Evolutionary conservation across 2,797 vertebrate genomes (phyloP).

Genomic region (Lepus oiostolus): DNA sequence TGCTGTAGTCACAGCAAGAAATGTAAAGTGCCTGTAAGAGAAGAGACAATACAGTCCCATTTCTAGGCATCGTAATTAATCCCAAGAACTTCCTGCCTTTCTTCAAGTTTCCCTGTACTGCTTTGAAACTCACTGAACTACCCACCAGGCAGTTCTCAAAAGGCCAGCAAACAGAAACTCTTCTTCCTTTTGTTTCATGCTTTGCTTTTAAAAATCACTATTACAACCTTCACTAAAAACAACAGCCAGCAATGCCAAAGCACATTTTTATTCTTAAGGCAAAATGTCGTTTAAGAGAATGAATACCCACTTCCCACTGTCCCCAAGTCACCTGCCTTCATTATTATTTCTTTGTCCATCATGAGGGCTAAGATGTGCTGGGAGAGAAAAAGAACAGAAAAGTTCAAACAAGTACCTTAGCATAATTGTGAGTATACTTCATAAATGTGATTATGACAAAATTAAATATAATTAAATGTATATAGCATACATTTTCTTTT

Average conservation of each 20-base stretch:
- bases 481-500: constrained; percentile 57
- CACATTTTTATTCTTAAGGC: constrained; percentile 75
- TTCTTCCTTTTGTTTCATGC: background rate
- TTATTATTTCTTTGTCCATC: background rate
- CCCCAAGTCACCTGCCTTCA: constrained; percentile 5
- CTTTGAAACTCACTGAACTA: constrained; percentile 13
- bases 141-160: constrained; percentile 70
- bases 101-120: background rate
- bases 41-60: background rate
- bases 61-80: constrained; percentile 73
- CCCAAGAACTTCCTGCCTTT: constrained; percentile 33
- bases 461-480: constrained; percentile 68
- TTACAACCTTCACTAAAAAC: constrained; percentile 57
- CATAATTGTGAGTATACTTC: constrained; percentile 54
- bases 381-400: constrained; percentile 39
- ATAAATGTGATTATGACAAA: constrained; percentile 69
- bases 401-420: constrained; percentile 61
- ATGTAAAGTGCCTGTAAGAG: constrained; percentile 59
- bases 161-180: constrained; percentile 58
- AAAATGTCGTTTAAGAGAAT: constrained; percentile 69
- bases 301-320: background rate
- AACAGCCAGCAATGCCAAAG: constrained; percentile 41
- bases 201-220: constrained; percentile 15
- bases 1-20: constrained; percentile 74
- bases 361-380: constrained; percentile 36